A percentile compares a stretch with the other conserved stretches of the same genome.
phyloP scores from a whole-genome alignment of 2,113 vertebrate genomes.

The Bucco capensis region DNA sequence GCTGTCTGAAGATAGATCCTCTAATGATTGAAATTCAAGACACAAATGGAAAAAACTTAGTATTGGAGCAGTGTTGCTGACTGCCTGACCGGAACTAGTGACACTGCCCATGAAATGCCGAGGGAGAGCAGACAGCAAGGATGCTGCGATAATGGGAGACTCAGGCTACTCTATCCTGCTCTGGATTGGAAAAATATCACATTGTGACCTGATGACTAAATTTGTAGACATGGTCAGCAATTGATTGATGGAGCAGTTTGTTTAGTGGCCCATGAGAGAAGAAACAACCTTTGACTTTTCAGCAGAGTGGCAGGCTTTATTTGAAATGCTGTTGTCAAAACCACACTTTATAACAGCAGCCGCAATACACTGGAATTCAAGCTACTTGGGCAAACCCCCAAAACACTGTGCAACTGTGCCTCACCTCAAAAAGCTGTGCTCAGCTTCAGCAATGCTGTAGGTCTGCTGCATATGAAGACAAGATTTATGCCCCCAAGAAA shows the following conservation, averaged over 20 bases:
- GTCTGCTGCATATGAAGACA: background rate
- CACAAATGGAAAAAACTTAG: background rate
- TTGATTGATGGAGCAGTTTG: background rate
- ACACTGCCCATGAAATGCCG: background rate
- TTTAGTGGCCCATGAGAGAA: background rate
- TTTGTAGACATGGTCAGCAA: background rate
- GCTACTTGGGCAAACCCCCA: background rate
- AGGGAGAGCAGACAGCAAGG: background rate
- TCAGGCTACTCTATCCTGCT: background rate
- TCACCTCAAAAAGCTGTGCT: background rate
- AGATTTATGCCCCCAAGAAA: background rate
- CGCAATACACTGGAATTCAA: background rate
- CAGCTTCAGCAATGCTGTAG: background rate
- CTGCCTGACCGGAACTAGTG: background rate
- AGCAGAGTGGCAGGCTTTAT: background rate
- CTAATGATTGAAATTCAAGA: background rate
- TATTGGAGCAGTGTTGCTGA: background rate
- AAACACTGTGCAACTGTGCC: rapidly evolving
- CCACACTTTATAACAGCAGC: background rate
- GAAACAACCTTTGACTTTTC: background rate
- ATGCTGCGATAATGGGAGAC: background rate
- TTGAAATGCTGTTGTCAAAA: background rate
- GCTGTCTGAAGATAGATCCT: background rate
- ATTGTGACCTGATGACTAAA: background rate
- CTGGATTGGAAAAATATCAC: background rate